These are phyloP conservation scores for Glyptemys insculpta DNA, from an alignment of 2,797 vertebrate genomes.

Conservation along the genomic window DNA sequence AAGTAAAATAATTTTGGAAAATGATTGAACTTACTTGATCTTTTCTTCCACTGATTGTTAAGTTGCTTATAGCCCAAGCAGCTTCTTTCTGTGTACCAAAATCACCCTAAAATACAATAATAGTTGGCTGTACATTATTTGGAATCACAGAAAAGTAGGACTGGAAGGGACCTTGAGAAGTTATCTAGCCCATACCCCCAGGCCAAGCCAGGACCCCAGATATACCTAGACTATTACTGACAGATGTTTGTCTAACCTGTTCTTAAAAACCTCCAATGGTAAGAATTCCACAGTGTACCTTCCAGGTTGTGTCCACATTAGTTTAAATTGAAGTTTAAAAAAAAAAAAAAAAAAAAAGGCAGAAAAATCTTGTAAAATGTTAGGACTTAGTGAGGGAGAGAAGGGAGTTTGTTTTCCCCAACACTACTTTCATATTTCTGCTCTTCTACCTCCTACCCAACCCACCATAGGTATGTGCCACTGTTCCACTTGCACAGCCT, in stretches of 20 bases:
- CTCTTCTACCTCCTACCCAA: not conserved
- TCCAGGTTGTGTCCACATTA: not conserved
- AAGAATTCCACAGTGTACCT: not conserved
- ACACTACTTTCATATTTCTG: not conserved
- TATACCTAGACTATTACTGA: not conserved
- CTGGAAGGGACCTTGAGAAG: not conserved
- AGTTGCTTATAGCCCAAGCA: constrained; percentile 99
- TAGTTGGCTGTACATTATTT: not conserved
- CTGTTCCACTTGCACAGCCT: not conserved
- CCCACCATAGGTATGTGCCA: not conserved
- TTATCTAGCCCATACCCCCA: not conserved
- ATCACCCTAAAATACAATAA: constrained; percentile 89
- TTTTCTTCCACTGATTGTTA: constrained; percentile 99
- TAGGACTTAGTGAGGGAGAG: not conserved
- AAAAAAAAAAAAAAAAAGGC: no score
- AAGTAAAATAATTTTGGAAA: not conserved
- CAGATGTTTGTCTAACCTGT: not conserved
- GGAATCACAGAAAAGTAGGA: not conserved
- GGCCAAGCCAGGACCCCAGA: not conserved
- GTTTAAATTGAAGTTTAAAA: not conserved
- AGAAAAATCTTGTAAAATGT: not conserved
- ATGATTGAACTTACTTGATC: constrained; percentile 90
- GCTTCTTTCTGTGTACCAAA: constrained; percentile 99
- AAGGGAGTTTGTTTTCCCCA: not conserved
- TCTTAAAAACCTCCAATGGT: not conserved